Evolutionary conservation across 2,113 vertebrate genomes (phyloP), one percentile per base, ranked within the genome.

Genomic region (Pedionomus torquatus): DNA sequence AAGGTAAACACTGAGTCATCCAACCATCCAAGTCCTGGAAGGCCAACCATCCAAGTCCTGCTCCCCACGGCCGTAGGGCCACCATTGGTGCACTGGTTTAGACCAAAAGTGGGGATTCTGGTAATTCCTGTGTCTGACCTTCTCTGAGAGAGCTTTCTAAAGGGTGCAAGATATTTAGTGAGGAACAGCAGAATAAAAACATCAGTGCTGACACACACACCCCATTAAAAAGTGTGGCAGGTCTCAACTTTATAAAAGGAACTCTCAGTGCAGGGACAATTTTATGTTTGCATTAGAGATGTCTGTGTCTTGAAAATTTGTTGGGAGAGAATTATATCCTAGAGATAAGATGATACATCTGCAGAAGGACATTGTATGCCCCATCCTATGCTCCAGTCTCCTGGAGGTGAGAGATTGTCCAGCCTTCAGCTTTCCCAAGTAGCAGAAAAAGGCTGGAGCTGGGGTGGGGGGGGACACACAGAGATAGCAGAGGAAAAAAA

Each of bases 1-100:
- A 74, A 91, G 30, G 74, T 64, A 95, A 97, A 93, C 83, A 94
- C 19, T 95, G 96, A 97, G 78, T 97, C 97, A 95, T 31, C 33
- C 41, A 87, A 33, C 80, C 80, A 30, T 43, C 35, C n/a, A 51
- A 82, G 48, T 82, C 35, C 51, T 7, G 1, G 83, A 39, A 14
- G 28, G 60, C 33, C 41, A 87, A 33, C 80, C 80, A 30, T 43
- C 35, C n/a, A 51, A 82, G 48, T 82, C 35, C 51, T 7, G 1
- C 20, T 86, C 63, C 41, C 58, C 37, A 5, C 9, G 37, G 18
- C 24, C 39, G 63, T 72, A 61, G 60, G n/a, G 48, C 35, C 72
- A 49, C 28, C 20, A 28, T 6, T 57, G 51, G 10, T 20, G 17
- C 31, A 18, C 57, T 77, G 44, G 26, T 39, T 54, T 30, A 46